Evolutionary conservation across 2,113 vertebrate species (phyloP), one percentile per base, ranked within the genome.

Genomic region (Archilochus colubris): DNA sequence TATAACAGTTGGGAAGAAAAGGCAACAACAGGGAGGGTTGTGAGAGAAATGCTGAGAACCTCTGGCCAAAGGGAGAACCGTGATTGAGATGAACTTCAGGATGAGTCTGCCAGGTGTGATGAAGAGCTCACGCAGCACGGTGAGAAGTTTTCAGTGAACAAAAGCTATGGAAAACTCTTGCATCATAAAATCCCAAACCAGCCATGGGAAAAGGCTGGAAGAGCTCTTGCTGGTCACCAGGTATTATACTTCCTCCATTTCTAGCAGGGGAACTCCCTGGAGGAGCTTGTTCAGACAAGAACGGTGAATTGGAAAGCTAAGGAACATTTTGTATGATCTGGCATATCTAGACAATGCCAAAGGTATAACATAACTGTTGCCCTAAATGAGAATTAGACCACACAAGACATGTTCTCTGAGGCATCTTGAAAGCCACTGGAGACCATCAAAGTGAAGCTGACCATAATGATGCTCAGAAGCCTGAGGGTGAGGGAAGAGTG

Each of bases 81-180:
- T 1, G 4, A 46, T 61, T 2, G 6, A 58, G n/a, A n/a, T 36
- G 43, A 90, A 58, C 14, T 4, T 53, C 58, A 30, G 27, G 63
- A 31, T 43, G 25, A 80, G 14, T 33, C 55, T 84, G 36, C 23
- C 51, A 36, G 50, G 64, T 53, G 61, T 58, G 46, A 57, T 0
- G 2, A 27, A n/a, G 15, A 80, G 22, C 30, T 80, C 0, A 0
- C 14, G 43, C 4, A 50, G 53, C 20, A 78, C 3, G 2, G 43
- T 28, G 62, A 78, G 38, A 75, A 40, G 15, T 28, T 53, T 36
- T 22, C 17, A 24, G 21, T 44, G 25, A 76, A 31, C 24, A 62
- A 33, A 8, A 70, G 22, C n/a, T 58, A 33, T 16, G 43, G 55
- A 23, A 73, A 93, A 54, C 61, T 0, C 2, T 18, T 28, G 25